Conservation (phyloP, 1,140 invertebrate genomes). For the Bombus ignitus region DNA sequence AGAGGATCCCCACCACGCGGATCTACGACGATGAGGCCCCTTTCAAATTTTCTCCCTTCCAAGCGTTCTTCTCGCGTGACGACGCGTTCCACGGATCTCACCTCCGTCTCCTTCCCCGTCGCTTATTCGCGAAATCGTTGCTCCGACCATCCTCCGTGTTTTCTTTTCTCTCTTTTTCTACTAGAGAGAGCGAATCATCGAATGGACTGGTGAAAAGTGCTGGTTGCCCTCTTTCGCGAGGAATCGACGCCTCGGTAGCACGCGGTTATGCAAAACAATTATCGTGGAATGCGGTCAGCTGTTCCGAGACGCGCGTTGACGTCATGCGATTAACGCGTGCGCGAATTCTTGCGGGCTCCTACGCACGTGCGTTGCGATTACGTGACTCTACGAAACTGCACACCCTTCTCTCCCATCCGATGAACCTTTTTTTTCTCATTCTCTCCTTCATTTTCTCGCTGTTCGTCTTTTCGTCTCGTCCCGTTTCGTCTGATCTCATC, state of each 20-base stretch:
- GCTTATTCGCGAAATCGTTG: no score
- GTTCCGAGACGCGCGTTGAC: slow-evolving; percentile 78
- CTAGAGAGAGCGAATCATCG: not conserved
- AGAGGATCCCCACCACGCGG: slow-evolving; percentile 3
- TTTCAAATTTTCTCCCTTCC: slow-evolving; percentile 63
- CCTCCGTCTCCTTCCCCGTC: no score
- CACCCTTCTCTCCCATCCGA: not conserved
- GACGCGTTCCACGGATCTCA: no score
- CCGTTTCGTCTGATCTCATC: not conserved
- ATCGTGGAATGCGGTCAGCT: slow-evolving; percentile 82
- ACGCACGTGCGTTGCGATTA: slow-evolving; percentile 56
- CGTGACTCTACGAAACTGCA: slow-evolving; percentile 10
- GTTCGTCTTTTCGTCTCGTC: not conserved
- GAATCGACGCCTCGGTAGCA: slow-evolving; percentile 62
- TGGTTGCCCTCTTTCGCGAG: not conserved
- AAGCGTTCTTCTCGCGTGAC: no score
- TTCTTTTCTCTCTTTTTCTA: not conserved
- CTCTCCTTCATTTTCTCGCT: not conserved
- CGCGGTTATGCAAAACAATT: slow-evolving; percentile 82
- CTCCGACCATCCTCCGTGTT: not conserved
- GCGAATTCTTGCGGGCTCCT: slow-evolving; percentile 54
- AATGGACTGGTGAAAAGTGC: not conserved
- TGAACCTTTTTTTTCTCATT: not conserved
- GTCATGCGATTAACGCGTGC: slow-evolving; percentile 69
- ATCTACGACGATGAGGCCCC: slow-evolving; percentile 19